Base-by-base conservation (phyloP, 1,140 invertebrate genomes). In the Saxidomus purpurata region DNA sequence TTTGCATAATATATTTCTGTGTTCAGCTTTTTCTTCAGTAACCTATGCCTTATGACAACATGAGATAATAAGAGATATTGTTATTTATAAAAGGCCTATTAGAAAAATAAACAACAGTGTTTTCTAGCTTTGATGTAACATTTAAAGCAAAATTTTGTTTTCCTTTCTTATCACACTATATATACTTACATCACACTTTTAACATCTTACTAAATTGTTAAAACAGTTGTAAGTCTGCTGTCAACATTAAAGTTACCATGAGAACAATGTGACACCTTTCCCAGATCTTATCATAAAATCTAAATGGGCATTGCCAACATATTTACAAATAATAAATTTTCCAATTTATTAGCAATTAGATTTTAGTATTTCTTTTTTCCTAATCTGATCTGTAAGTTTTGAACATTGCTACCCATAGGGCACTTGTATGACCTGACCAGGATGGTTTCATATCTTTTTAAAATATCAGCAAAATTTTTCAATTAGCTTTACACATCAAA, bases 251-350 rank as follows among this genome's bases (percentile, higher is more conserved):
- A 1, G 13, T 52, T 40, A 36, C 4, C 40, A 31, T 52, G 43
- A 52, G 47, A 52, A 47, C 17, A 79, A 55, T 79, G 28, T 79
- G 76, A 52, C 76, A 79, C 74, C 43, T 25, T 49, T 1, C 17
- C 40, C 49, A 52, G 0, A 49, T 28, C 9, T 49, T 52, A 79
- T 79, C 47, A 79, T 36, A 52, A 2, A 36, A 79, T 79, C 76
- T 79, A 79, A 79, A 79, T 79, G 47, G 43, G 36, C 76, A 79
- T 79, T 52, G 76, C 28, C 43, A 55, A 55, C 47, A 79, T 79
- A 79, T 79, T 79, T 52, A 52, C 47, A 52, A 49, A 55, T 59
- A 34, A 34, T 79, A 79, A 79, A 79, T 17, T 34, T 74, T 52
- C 36, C 25, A 79, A 79, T 79, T 79, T 52, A n/a, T n/a, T 52